A percentile compares a stretch with the other conserved stretches of the same genome.
Conservation (phyloP, 2,797 vertebrate genomes). For the Pseudopleuronectes americanus region DNA sequence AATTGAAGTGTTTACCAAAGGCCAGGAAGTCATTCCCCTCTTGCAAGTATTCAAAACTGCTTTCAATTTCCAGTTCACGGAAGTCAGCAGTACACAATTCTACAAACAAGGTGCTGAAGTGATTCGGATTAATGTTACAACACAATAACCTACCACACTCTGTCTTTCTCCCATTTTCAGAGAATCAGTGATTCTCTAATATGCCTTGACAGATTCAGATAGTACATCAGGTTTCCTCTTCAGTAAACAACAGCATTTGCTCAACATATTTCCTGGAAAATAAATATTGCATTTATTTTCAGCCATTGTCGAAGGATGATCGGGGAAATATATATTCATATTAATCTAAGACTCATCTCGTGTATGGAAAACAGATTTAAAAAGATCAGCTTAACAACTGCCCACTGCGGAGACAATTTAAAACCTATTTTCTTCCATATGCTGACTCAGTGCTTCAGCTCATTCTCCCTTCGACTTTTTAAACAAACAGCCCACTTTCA, state of each 20-base stretch:
- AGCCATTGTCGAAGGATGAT: conserved; percentile 36
- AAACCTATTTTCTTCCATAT: not conserved
- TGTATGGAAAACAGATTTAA: conserved; percentile 26
- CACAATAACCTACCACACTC: not conserved
- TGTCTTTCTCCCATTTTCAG: conserved; percentile 17
- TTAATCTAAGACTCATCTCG: not conserved
- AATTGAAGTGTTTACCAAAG: conserved; percentile 55
- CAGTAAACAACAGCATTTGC: conserved; percentile 28
- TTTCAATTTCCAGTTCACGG: conserved; percentile 23
- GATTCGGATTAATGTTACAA: conserved; percentile 12
- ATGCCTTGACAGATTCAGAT: conserved; percentile 51
- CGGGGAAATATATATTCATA: not conserved
- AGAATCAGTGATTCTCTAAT: conserved; percentile 40
- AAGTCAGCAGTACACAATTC: conserved; percentile 18
- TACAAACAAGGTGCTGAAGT: conserved; percentile 15
- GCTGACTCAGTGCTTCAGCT: conserved; percentile 5
- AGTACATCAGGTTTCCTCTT: conserved; percentile 40
- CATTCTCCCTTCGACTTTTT: conserved; percentile 4
- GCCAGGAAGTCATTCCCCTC: conserved; percentile 18
- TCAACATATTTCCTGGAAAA: conserved; percentile 32
- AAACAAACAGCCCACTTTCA: conserved; percentile 5
- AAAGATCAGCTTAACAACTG: conserved; percentile 8
- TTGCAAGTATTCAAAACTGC: conserved; percentile 32
- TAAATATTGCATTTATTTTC: conserved; percentile 33
- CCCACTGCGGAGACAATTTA: conserved; percentile 10